Conservation (phyloP, 2,113 vertebrate genomes). For the Fregata magnificens region DNA sequence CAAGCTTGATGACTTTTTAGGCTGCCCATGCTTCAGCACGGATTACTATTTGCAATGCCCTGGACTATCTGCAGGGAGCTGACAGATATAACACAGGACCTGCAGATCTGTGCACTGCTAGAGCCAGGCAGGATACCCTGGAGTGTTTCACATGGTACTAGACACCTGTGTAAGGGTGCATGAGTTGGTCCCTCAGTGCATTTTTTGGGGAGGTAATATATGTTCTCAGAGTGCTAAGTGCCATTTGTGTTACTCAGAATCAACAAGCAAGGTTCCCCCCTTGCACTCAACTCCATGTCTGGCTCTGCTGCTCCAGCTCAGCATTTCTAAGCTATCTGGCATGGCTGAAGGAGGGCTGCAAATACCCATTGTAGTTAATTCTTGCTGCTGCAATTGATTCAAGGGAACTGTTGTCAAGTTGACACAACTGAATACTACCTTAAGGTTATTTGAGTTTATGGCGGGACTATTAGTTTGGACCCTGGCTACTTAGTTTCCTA, state of each 20-base stretch:
- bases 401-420: neutral
- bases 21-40: accelerated
- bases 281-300: neutral
- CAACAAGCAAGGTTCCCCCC: neutral
- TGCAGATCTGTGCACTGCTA: neutral
- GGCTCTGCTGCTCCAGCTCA: neutral
- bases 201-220: neutral
- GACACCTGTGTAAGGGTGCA: neutral
- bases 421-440: neutral
- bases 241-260: neutral
- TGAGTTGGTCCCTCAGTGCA: neutral
- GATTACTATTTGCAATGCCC: neutral
- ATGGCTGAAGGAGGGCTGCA: neutral
- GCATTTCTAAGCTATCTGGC: neutral
- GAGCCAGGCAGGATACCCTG: neutral
- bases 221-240: neutral
- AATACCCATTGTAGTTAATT: neutral
- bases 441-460: neutral
- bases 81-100: neutral
- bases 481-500: neutral
- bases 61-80: neutral
- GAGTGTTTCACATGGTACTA: neutral
- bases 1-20: neutral
- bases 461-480: neutral
- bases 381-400: neutral